Evolutionary conservation across 2,888 invertebrate species (phyloP).

Genomic region (Periphyllus acericola): DNA sequence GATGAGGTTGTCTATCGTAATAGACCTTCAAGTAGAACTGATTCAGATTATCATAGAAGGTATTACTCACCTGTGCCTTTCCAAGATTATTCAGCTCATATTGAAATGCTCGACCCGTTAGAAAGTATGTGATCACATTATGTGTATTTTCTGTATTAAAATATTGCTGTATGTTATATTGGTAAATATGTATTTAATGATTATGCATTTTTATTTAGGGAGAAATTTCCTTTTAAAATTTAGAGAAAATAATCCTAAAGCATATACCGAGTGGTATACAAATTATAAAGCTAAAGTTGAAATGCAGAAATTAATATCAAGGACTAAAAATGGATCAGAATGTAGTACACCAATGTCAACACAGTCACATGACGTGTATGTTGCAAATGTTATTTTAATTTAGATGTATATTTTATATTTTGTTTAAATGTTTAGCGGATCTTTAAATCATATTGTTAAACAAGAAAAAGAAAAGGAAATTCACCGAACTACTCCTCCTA

Average conservation of each 20-base stretch:
- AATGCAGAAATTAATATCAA: conserved; percentile 55
- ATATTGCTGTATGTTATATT: not conserved
- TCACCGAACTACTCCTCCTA: conserved; percentile 53
- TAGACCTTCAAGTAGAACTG: conserved; percentile 66
- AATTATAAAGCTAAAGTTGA: conserved; percentile 69
- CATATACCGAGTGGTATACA: conserved; percentile 82
- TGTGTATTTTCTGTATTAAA: not conserved
- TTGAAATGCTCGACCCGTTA: conserved; percentile 53
- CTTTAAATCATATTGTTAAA: conserved; percentile 37
- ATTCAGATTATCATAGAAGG: conserved; percentile 65
- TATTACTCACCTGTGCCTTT: conserved; percentile 48
- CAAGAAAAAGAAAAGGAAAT: conserved; percentile 56
- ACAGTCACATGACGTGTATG: conserved; percentile 53
- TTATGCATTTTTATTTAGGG: conserved; percentile 29
- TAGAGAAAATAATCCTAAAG: conserved; percentile 75
- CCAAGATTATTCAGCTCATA: conserved; percentile 56
- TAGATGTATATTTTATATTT: not conserved
- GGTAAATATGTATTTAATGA: not conserved
- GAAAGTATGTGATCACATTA: conserved; percentile 31
- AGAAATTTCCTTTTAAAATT: conserved; percentile 51
- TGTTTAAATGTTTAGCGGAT: conserved; percentile 33
- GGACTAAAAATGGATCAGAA: conserved; percentile 56
- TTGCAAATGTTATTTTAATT: not conserved
- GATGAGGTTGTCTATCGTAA: conserved; percentile 38
- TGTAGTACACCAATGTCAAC: conserved; percentile 52